Percentiles rank a stretch among this genome's conserved stretches.
Evolutionary conservation across 2,888 invertebrate species (phyloP).

Genomic region (Neoascia interrupta): DNA sequence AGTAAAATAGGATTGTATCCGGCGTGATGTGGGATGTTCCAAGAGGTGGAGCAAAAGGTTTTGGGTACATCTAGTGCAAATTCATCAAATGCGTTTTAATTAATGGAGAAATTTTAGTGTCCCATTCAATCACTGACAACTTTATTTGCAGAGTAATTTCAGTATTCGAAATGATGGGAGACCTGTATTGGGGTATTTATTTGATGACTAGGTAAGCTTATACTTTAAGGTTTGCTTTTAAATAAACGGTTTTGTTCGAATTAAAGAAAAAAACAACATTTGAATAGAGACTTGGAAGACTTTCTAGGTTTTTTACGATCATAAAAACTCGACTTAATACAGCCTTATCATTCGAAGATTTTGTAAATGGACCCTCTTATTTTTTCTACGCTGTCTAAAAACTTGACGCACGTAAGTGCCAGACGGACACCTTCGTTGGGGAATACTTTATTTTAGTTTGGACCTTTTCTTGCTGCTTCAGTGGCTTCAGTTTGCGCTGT

Average conservation of each 20-base stretch:
- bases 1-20: constrained; percentile 19
- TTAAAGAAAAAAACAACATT: too few species aligned
- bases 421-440: too few species aligned
- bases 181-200: background rate
- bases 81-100: constrained; percentile 7
- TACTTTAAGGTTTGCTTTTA: background rate
- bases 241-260: background rate
- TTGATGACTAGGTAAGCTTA: background rate
- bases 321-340: too few species aligned
- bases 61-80: background rate
- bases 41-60: background rate
- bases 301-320: background rate
- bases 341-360: too few species aligned
- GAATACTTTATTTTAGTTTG: too few species aligned
- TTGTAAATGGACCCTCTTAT: too few species aligned
- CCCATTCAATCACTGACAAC: constrained; percentile 37
- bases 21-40: constrained; percentile 15
- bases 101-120: too few species aligned
- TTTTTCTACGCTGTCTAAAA: too few species aligned
- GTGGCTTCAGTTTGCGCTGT: too few species aligned
- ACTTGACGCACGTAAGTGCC: too few species aligned
- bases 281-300: background rate
- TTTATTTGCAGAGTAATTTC: constrained; percentile 25
- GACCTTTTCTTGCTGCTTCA: too few species aligned
- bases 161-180: constrained; percentile 1